Conservation (phyloP, 2,888 invertebrate species). For the Spisula solida region DNA sequence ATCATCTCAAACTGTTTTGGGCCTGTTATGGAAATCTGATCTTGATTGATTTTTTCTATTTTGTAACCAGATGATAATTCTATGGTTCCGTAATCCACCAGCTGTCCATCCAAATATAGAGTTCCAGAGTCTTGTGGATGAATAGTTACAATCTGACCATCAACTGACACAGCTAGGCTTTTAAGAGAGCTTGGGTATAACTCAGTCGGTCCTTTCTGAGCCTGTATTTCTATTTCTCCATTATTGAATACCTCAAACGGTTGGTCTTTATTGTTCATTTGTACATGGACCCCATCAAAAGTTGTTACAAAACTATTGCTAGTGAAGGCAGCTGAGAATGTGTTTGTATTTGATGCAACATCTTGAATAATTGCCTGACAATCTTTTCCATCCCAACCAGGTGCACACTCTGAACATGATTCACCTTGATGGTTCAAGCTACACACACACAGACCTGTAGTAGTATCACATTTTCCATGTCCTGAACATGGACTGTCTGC, state of each 20-base stretch:
- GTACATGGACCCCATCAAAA: constrained; percentile 75
- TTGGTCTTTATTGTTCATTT: constrained; percentile 58
- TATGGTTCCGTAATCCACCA: constrained; percentile 34
- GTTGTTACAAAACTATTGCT: constrained; percentile 73
- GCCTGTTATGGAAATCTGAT: constrained; percentile 36
- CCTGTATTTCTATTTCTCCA: constrained; percentile 47
- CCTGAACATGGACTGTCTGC: constrained; percentile 68
- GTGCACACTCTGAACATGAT: constrained; percentile 70
- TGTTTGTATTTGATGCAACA: constrained; percentile 8
- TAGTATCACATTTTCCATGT: constrained; percentile 71
- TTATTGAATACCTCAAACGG: constrained; percentile 53
- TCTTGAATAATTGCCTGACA: constrained; percentile 69
- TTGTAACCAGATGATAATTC: constrained; percentile 38
- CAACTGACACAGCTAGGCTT: constrained; percentile 46
- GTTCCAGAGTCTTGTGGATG: constrained; percentile 52
- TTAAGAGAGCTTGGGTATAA: constrained; percentile 52
- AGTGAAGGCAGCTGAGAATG: constrained; percentile 59
- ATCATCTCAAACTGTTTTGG: constrained; percentile 46
- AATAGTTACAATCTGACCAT: constrained; percentile 43
- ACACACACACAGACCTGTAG: constrained; percentile 75
- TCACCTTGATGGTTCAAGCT: constrained; percentile 67
- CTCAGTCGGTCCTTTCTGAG: constrained; percentile 54
- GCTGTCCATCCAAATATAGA: constrained; percentile 50
- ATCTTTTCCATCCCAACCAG: constrained; percentile 73
- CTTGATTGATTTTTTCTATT: constrained; percentile 27